phyloP scores from a whole-genome alignment of 2,888 invertebrate genomes.

The Brenthis hecate region DNA sequence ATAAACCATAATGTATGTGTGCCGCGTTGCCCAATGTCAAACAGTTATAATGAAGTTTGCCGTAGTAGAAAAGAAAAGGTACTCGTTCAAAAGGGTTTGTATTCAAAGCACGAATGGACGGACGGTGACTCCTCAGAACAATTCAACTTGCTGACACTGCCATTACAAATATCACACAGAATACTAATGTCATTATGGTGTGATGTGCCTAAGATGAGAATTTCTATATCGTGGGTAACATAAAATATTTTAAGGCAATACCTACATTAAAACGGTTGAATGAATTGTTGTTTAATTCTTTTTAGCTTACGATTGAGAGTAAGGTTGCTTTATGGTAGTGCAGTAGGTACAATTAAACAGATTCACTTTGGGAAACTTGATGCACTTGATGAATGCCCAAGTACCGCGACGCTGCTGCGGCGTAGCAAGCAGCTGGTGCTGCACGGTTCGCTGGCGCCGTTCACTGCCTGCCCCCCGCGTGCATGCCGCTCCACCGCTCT shows the following conservation, averaged over 20 bases:
- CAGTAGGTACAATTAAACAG: constrained; percentile 39
- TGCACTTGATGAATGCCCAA: constrained; percentile 51
- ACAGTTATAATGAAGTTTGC: constrained; percentile 49
- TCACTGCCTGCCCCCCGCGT: constrained; percentile 61
- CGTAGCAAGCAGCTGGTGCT: constrained; percentile 69
- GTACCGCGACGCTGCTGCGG: constrained; percentile 59
- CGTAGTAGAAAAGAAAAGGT: constrained; percentile 23
- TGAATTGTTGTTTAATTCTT: neutral
- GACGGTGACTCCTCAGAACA: constrained; percentile 75
- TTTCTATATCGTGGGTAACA: neutral
- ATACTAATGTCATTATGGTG: constrained; percentile 67
- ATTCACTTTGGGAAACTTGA: constrained; percentile 39
- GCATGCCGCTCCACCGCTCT: constrained; percentile 58
- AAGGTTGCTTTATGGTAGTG: neutral
- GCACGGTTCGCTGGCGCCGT: constrained; percentile 74
- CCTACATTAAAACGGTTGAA: too few relatives aligned
- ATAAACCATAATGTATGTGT: constrained; percentile 66
- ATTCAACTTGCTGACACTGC: constrained; percentile 67
- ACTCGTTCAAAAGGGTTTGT: constrained; percentile 43
- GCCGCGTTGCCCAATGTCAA: constrained; percentile 67
- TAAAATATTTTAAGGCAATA: too few relatives aligned
- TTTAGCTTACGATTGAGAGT: neutral
- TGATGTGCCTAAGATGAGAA: neutral
- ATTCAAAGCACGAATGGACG: constrained; percentile 72
- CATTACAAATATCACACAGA: constrained; percentile 56